Base-by-base conservation (phyloP, 1,140 invertebrate genomes). In the Zaprionus lachaisei region DNA sequence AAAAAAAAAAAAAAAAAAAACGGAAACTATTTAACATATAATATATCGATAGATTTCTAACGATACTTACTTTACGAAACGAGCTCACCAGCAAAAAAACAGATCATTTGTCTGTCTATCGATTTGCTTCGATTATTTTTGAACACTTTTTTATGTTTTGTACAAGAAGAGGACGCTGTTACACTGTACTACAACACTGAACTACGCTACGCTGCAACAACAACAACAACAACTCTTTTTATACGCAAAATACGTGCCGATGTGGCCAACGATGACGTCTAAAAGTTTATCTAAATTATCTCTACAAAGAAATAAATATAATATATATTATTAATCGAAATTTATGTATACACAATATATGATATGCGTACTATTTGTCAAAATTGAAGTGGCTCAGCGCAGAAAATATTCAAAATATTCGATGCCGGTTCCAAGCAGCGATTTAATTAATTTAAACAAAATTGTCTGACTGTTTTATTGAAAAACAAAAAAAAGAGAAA, bases 401-500 rank as follows among this genome's bases (percentile, higher is more conserved):
- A 80, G 79, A 82, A 64, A 64, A 90, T 90, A 90, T 90, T 90
- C 26, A 49, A 85, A 90, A 90, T 91, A 90, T 90, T 77, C 49
- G 74, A 90, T 90, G 85, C 67, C 81, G 49, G 44, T 62, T 77
- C 54, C 17, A 49, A 37, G 54, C 28, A 67, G 17, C 41, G 67
- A 51, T 65, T 79, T 57, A 72, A 72, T 73, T 90, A 76, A 74
- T 77, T 87, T 89, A 79, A 62, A 90, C 81, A 55, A 70, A 76
- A 89, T 89, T 89, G 84, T 89, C 84, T 89, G 85, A 89, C 85
- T 89, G 85, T 89, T 89, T 89, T 73, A 72, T 73, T 77, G 57
- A 67, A 66, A 77, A 71, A 68, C 57, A 57, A 63, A 51, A 51
- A 51, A 57, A 56, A 64, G 31, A 70, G 49, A 74, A 77, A 79